phyloP scores from a whole-genome alignment of 2,888 invertebrate genomes.

The Xylota sylvarum region DNA sequence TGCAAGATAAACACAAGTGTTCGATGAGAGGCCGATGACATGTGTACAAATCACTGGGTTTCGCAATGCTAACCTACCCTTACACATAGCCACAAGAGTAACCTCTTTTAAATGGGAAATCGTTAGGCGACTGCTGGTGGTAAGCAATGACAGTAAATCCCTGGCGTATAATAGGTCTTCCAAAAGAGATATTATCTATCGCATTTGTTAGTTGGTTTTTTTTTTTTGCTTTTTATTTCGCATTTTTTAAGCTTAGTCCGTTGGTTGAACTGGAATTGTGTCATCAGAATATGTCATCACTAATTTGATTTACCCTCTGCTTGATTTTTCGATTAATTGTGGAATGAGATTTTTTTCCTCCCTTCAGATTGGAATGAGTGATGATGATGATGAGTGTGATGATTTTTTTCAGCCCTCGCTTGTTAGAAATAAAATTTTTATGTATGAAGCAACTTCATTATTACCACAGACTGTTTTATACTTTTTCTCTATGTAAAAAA shows the following conservation, averaged over 20 bases:
- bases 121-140: slow-evolving; percentile 50
- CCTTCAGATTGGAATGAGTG: neutral
- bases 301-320: slow-evolving; percentile 74
- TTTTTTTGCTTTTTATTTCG: slow-evolving; percentile 40
- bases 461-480: neutral
- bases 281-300: slow-evolving; percentile 74
- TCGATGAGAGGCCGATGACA: slow-evolving; percentile 68
- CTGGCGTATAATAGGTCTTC: slow-evolving; percentile 62
- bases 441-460: neutral
- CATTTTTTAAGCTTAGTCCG: slow-evolving; percentile 58
- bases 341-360: slow-evolving; percentile 15
- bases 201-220: slow-evolving; percentile 48
- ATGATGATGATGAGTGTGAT: slow-evolving; percentile 5
- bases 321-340: slow-evolving; percentile 63
- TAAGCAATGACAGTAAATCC: slow-evolving; percentile 59
- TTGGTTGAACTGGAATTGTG: slow-evolving; percentile 63
- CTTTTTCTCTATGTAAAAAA: neutral
- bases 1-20: slow-evolving; percentile 65
- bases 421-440: neutral
- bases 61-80: slow-evolving; percentile 47
- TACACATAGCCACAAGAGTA: slow-evolving; percentile 31
- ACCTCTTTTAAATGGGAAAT: slow-evolving; percentile 65
- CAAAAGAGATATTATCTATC: slow-evolving; percentile 67
- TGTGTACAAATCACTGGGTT: slow-evolving; percentile 71
- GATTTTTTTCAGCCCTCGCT: neutral